phyloP scores from a whole-genome alignment of 2,888 invertebrate genomes.

The Charanyca ferruginea region DNA sequence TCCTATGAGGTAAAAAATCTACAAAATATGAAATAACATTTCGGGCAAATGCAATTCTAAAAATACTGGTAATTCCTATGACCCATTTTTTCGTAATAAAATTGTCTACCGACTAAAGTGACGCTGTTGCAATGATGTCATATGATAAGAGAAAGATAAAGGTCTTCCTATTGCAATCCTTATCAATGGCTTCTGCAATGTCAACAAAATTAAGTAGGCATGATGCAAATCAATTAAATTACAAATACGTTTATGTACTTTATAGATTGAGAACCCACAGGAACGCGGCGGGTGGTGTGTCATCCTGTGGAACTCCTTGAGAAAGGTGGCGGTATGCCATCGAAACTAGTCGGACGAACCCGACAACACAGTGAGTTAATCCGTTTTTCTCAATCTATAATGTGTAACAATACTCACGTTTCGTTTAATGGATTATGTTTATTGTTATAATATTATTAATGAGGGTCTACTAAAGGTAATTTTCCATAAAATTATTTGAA shows the following conservation, averaged over 20 bases:
- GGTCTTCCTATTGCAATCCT: not conserved
- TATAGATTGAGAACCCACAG: too few relatives aligned
- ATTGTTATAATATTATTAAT: slow-evolving; percentile 9
- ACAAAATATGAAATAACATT: not conserved
- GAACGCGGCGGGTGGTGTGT: too few relatives aligned
- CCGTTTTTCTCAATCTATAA: too few relatives aligned
- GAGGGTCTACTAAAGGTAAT: slow-evolving; percentile 1
- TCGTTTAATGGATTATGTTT: too few relatives aligned
- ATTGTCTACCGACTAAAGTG: not conserved
- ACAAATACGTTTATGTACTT: not conserved
- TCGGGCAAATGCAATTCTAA: slow-evolving; percentile 53
- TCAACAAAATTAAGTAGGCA: not conserved
- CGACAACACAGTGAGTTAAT: too few relatives aligned
- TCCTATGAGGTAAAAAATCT: slow-evolving; percentile 1
- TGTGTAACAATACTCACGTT: too few relatives aligned
- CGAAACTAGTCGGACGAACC: too few relatives aligned
- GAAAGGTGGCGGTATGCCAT: too few relatives aligned
- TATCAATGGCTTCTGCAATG: slow-evolving; percentile 36
- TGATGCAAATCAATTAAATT: slow-evolving; percentile 34
- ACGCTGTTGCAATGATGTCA: slow-evolving; percentile 26
- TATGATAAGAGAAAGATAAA: slow-evolving; percentile 29
- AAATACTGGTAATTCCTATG: slow-evolving; percentile 26
- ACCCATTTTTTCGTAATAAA: slow-evolving; percentile 12
- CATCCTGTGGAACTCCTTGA: too few relatives aligned
- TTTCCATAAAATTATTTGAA: not conserved